Evolutionary conservation across 2,888 invertebrate species (phyloP), one percentile per base, ranked within the genome.

Genomic region (Apodemia arnacis): DNA sequence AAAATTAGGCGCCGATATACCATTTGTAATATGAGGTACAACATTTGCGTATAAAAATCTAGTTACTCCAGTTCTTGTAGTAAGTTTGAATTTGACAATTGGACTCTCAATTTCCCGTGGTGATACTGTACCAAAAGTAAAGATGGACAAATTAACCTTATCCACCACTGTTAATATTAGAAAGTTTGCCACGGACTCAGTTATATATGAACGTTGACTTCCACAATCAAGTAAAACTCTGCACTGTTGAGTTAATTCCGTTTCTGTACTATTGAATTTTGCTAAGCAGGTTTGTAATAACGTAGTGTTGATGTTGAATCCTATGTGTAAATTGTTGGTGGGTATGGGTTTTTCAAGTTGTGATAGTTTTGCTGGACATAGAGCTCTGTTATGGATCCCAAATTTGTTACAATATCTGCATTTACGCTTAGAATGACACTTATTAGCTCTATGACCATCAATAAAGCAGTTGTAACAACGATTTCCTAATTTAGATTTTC

Each of bases 351-450:
- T 72, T 10, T 38, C n/a, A 59, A 24, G 1, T 13, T 69, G 54
- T 15, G 5, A n/a, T 3, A 70, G 15, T 41, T 75, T 76, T 44
- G 8, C 21, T 5, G 63, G 80, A 49, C 85, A 82, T 63, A 85
- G 21, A 0, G 81, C 81, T 70, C 75, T 49, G 34, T 83, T 77
- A 24, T 84, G 83, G 3, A 13, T 41, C 11, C 82, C 79, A 75
- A 70, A 69, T 79, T 66, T 24, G 6, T 72, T 54, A 72, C 83
- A 87, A 24, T 87, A 80, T 1, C 27, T n/a, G 76, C 84, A 87
- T 27, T 79, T 80, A 7, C 38, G 27, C 13, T 81, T 81, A 4
- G n/a, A 11, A 18, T 49, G 72, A 34, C 87, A 84, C 27, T 18
- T 21, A 1, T 15, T 59, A n/a, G 70, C 31, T 59, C 7, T 70